phyloP scores from a whole-genome alignment of 2,888 invertebrate genomes.

The Escarpia spicata region DNA sequence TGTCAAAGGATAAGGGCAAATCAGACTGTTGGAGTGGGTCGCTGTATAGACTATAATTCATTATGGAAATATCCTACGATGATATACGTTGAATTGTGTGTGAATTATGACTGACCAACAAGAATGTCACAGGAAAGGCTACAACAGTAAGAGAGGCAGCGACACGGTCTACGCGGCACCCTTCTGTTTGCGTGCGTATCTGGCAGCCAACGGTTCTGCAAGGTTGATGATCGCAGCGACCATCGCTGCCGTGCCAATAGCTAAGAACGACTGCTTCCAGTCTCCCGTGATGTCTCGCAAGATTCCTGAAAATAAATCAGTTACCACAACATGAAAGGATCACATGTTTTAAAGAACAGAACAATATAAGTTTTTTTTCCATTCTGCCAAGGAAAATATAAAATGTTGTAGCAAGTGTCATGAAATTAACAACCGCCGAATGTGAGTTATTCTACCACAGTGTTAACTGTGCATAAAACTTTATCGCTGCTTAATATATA shows the following conservation, averaged over 20 bases:
- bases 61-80: no score
- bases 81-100: background rate
- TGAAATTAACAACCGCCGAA: no score
- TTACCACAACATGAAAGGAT: constrained; percentile 23
- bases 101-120: background rate
- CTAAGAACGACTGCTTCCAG: background rate
- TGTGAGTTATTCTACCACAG: no score
- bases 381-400: no score
- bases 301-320: constrained; percentile 27
- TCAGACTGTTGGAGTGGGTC: no score
- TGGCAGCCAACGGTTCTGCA: background rate
- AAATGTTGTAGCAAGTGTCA: no score
- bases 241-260: background rate
- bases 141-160: background rate
- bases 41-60: no score
- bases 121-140: background rate
- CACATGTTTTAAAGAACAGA: no score
- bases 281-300: background rate
- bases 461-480: no score
- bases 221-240: background rate
- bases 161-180: background rate
- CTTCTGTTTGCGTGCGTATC: constrained; percentile 18
- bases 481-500: no score
- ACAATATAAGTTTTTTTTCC: no score
- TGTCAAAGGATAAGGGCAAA: no score